Percentiles rank a stretch among this genome's conserved stretches.
These are phyloP conservation scores for Sebastes wilsoni DNA, from an alignment of 2,797 vertebrate species.

Conservation along the genomic window DNA sequence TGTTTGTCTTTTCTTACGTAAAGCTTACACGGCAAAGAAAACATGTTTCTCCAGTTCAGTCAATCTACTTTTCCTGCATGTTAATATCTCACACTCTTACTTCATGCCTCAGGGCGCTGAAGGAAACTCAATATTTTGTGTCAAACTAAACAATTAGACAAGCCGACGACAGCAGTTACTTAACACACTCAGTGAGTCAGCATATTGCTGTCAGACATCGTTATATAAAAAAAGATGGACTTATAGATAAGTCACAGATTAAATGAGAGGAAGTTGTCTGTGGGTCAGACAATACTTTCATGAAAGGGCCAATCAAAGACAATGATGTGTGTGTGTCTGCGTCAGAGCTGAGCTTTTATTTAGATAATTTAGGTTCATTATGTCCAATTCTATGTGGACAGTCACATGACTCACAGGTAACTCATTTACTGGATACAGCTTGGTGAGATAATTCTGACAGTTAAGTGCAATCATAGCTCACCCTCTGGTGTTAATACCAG, in stretches of 20 bases:
- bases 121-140: background rate
- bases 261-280: background rate
- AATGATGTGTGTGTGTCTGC: background rate
- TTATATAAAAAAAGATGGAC: background rate
- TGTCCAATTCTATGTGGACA: background rate
- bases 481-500: background rate
- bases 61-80: background rate
- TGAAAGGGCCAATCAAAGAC: background rate
- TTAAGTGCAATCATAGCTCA: background rate
- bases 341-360: background rate
- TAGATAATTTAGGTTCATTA: background rate
- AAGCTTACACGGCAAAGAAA: background rate
- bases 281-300: background rate
- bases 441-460: background rate
- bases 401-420: background rate
- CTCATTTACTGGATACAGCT: background rate
- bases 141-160: background rate
- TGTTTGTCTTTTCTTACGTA: no score
- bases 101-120: accelerated
- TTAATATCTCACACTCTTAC: background rate
- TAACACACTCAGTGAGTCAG: background rate
- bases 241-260: background rate
- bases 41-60: background rate
- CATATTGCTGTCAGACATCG: background rate
- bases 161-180: background rate